phyloP scores from a whole-genome alignment of 2,113 vertebrate genomes.

The Drymodes brunneopygia region DNA sequence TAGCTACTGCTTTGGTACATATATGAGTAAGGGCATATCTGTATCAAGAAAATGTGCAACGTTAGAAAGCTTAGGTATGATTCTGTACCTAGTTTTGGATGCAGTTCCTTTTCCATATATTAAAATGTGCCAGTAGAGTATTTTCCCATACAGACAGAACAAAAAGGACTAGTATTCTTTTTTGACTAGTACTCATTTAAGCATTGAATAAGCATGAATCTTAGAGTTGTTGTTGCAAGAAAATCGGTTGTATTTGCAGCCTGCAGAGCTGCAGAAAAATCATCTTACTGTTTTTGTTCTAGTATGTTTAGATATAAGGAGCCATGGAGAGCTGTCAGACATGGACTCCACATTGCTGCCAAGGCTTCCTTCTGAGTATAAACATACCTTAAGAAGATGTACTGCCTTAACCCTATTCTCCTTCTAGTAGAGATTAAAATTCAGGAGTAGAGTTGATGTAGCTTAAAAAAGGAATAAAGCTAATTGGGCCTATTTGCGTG shows the following conservation, averaged over 20 bases:
- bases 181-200: not conserved
- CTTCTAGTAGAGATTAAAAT: not conserved
- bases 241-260: not conserved
- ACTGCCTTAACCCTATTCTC: not conserved
- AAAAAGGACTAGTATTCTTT: not conserved
- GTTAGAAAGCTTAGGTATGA: not conserved
- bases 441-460: not conserved
- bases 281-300: not conserved
- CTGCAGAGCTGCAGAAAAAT: not conserved
- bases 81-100: not conserved
- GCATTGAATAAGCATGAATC: not conserved
- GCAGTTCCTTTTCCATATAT: not conserved
- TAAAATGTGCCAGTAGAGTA: not conserved
- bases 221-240: not conserved
- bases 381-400: not conserved
- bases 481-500: not conserved
- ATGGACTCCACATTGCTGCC: not conserved
- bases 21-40: not conserved
- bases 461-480: not conserved
- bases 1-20: not conserved
- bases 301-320: not conserved
- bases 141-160: not conserved
- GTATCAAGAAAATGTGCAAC: rapidly evolving
- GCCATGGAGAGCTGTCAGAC: not conserved
- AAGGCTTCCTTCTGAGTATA: not conserved